Conservation (phyloP, 2,113 vertebrate genomes). For the Melanerpes formicivorus region DNA sequence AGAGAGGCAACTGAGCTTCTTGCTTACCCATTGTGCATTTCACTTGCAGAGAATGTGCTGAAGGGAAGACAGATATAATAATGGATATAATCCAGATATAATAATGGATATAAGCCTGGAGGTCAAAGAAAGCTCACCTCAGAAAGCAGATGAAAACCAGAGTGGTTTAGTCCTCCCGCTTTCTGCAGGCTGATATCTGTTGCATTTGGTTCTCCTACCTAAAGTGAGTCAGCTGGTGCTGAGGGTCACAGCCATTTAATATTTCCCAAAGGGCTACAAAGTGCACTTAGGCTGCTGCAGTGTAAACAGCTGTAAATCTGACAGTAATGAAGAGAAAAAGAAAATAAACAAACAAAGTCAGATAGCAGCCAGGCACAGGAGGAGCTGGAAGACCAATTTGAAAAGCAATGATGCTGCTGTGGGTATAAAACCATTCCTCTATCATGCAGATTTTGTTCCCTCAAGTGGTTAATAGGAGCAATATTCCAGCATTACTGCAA, state of each 20-base stretch:
- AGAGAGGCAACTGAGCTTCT: not conserved
- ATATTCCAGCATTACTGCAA: constrained; percentile 15
- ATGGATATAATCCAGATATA: not conserved
- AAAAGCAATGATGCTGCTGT: not conserved
- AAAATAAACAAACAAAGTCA: not conserved
- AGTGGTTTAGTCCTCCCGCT: not conserved
- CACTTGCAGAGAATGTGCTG: not conserved
- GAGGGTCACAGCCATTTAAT: not conserved
- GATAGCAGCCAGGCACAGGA: not conserved
- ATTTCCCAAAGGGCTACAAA: not conserved
- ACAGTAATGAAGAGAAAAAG: not conserved
- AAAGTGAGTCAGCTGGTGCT: not conserved
- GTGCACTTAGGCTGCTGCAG: not conserved
- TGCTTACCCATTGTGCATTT: not conserved
- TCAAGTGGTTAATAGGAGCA: not conserved
- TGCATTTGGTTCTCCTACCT: not conserved
- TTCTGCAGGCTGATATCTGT: not conserved
- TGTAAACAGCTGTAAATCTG: not conserved
- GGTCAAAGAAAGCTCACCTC: not conserved
- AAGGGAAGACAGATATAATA: not conserved
- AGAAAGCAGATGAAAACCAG: not conserved
- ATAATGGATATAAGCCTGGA: not conserved
- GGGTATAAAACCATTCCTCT: not conserved
- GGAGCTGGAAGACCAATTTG: not conserved
- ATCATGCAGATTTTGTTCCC: not conserved